Evolutionary conservation across 2,888 invertebrate genomes (phyloP), one percentile per base, ranked within the genome.

Genomic region (Gisinianus flammeolus): DNA sequence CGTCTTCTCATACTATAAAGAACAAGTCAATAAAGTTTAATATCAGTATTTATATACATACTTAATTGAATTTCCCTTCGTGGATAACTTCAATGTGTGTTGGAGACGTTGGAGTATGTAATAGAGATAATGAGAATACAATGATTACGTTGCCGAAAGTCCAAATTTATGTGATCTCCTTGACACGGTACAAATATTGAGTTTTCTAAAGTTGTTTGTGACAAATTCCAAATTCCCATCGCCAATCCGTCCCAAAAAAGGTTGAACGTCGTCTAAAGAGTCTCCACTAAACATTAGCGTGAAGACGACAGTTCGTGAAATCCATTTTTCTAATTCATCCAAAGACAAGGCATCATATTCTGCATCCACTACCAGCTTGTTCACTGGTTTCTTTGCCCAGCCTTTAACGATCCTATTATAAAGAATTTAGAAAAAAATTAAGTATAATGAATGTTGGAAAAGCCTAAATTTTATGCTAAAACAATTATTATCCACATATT

Each of bases 271-370:
- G 76, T 76, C 75, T 19, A 77, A 69, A 12, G 33, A 33, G 26
- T 80, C 80, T 6, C 80, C 83, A 30, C 79, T 67, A 52, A 83
- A 76, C 12, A 81, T 62, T 3, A 80, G 66, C 54, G 79, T 77
- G 19, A 83, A 70, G 19, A 83, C 67, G 1, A 79, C 52, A 16
- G 77, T 77, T 12, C 83, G 73, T 1, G 78, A 78, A 4, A 79
- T 80, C 83, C 83, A 83, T 0, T 77, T 58, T 35, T 70, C 67
- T 6, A 83, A 67, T 26, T 81, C 81, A 4, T 54, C 64, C 1
- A 16, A 10, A 35, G 31, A 70, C 2, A 28, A 26, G 2, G 72
- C 69, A 35, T 70, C 70, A n/a, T 31, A 26, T 0, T 22, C n/a
- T 1, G 66, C 76, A 56, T 76, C 76, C 10, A 76, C 76, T 54